A percentile compares a stretch with the other conserved stretches of the same genome.
phyloP scores from a whole-genome alignment of 2,113 vertebrate species.

The Sebastes schlegelii region DNA sequence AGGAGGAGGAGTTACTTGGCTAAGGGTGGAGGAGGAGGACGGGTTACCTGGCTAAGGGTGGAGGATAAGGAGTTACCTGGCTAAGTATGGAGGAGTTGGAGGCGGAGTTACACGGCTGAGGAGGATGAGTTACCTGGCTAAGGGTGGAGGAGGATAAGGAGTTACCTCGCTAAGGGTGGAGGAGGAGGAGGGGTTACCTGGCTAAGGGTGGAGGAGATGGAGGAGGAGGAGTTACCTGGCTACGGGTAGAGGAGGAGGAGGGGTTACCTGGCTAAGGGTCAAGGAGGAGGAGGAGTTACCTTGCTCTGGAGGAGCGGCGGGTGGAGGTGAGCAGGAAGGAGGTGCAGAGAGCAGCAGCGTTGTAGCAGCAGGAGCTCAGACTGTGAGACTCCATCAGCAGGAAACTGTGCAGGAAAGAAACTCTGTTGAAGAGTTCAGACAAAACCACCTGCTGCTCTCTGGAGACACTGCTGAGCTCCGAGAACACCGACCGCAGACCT shows the following conservation, averaged over 20 bases:
- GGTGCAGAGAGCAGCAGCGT: slow-evolving; percentile 78
- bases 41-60: neutral
- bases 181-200: neutral
- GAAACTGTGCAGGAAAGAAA: slow-evolving; percentile 86
- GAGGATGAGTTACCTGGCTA: neutral
- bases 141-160: too few relatives aligned
- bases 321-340: slow-evolving; percentile 83
- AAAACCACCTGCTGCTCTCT: slow-evolving; percentile 84
- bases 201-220: neutral
- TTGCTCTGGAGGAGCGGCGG: slow-evolving; percentile 83
- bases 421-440: slow-evolving; percentile 85
- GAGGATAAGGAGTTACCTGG: neutral
- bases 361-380: slow-evolving; percentile 84
- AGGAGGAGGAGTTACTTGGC: too few relatives aligned
- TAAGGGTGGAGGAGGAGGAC: neutral
- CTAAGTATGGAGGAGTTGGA: neutral
- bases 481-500: slow-evolving; percentile 83
- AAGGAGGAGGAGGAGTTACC: slow-evolving; percentile 76
- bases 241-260: neutral
- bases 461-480: slow-evolving; percentile 80
- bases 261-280: neutral
- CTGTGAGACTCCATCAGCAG: slow-evolving; percentile 85
- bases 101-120: too few relatives aligned
- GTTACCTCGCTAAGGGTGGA: neutral
- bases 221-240: neutral